Conservation (phyloP, 2,888 invertebrate genomes). For the Anthoptus insignis region DNA sequence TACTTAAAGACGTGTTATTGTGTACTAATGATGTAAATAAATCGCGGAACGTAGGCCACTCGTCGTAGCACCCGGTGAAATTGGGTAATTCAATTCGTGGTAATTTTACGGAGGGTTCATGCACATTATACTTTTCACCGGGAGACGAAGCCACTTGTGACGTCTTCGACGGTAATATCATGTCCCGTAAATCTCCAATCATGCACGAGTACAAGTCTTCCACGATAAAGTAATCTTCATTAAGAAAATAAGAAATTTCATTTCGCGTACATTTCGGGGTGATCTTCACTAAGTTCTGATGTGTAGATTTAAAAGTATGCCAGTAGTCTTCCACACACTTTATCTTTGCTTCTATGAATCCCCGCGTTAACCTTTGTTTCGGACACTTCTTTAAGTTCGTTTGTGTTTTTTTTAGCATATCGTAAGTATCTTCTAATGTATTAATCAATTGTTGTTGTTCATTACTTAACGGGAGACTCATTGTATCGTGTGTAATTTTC, state of each 20-base stretch:
- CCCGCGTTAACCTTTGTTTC: neutral
- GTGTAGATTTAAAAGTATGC: neutral
- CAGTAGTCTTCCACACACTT: neutral
- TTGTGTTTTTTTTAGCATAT: neutral
- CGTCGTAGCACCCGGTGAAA: constrained; percentile 3
- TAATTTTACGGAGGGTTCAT: constrained; percentile 21
- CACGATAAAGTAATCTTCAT: neutral
- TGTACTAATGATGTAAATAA: constrained; percentile 36
- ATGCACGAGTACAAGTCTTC: neutral
- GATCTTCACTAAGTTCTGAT: neutral
- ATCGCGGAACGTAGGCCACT: constrained; percentile 12
- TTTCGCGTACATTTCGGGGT: neutral
- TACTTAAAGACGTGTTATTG: constrained; percentile 12
- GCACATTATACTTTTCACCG: neutral
- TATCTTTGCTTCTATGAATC: neutral
- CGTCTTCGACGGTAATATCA: neutral
- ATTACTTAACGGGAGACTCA: no score
- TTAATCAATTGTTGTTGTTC: neutral
- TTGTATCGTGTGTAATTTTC: no score
- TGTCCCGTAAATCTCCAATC: neutral
- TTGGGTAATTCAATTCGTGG: constrained; percentile 40
- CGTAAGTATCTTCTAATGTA: neutral
- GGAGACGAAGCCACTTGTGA: neutral
- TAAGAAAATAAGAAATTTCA: neutral
- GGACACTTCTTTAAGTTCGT: neutral